Conservation (phyloP, 2,888 invertebrate genomes). For the Mesodorylaimus sp. region DNA sequence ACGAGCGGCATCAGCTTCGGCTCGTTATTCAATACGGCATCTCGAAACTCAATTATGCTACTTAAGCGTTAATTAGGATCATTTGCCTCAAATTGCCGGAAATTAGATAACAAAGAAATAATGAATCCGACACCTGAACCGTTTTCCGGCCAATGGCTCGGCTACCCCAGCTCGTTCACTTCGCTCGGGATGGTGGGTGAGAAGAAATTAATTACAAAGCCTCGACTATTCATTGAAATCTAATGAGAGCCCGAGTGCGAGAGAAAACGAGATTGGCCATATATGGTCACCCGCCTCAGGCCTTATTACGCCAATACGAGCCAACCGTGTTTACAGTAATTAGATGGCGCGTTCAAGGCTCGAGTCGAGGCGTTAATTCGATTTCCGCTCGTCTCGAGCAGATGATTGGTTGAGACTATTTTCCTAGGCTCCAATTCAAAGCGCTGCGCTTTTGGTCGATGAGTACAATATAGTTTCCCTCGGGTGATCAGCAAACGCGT, state of each 20-base stretch:
- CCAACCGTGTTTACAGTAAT: neutral
- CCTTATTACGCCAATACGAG: neutral
- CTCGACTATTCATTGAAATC: too few relatives aligned
- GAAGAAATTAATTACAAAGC: neutral
- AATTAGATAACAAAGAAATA: conserved; percentile 5
- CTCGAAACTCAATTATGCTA: neutral
- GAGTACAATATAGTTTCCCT: neutral
- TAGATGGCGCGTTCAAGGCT: neutral
- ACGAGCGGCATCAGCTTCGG: too few relatives aligned
- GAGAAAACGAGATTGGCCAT: too few relatives aligned
- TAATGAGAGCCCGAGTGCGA: too few relatives aligned
- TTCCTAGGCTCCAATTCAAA: too few relatives aligned
- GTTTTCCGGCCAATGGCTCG: neutral
- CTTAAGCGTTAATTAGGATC: neutral
- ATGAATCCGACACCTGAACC: conserved; percentile 4
- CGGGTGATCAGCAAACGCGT: too few relatives aligned
- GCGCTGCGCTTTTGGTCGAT: too few relatives aligned
- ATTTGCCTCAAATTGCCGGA: neutral
- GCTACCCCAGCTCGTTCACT: neutral
- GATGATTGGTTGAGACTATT: too few relatives aligned
- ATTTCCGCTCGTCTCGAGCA: neutral
- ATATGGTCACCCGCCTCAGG: neutral
- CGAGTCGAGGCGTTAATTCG: neutral
- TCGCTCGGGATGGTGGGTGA: neutral
- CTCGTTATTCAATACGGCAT: too few relatives aligned